A percentile compares a stretch with the other conserved stretches of the same genome.
Evolutionary conservation across 2,113 vertebrate species (phyloP).

Genomic region (Elaphurus davidianus): DNA sequence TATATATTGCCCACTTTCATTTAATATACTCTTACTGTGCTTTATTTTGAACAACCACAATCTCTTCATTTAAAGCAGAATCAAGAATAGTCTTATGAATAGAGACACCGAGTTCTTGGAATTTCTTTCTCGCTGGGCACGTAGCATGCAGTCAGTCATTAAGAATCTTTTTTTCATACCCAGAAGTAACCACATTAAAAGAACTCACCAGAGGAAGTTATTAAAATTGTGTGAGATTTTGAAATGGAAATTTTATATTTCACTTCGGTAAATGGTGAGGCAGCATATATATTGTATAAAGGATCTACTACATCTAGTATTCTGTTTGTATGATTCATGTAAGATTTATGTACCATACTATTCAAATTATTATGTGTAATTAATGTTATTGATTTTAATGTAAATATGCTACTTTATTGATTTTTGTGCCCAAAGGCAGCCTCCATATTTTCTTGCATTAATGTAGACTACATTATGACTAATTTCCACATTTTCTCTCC

Average conservation of each 20-base stretch:
- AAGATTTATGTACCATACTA: not conserved
- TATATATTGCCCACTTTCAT: not conserved
- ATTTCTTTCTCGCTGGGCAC: not conserved
- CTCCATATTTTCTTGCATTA: not conserved
- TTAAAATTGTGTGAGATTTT: slow-evolving; percentile 2
- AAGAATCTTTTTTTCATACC: not conserved
- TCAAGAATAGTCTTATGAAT: not conserved
- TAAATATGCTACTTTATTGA: not conserved
- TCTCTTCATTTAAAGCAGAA: slow-evolving; percentile 13
- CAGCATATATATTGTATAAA: not conserved
- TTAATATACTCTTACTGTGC: not conserved
- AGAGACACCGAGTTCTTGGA: not conserved
- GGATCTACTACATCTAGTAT: not conserved
- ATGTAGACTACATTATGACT: not conserved
- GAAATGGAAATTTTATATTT: slow-evolving; percentile 3
- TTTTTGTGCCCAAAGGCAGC: not conserved
- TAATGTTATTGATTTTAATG: not conserved
- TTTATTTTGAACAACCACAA: not conserved
- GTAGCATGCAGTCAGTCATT: not conserved
- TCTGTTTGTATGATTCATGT: not conserved
- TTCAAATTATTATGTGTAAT: not conserved
- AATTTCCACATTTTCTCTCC: not conserved
- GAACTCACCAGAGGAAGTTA: not conserved
- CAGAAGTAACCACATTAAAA: not conserved
- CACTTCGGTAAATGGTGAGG: not conserved